Base-by-base conservation (phyloP, 2,113 vertebrate species). In the Microtus richardsoni region DNA sequence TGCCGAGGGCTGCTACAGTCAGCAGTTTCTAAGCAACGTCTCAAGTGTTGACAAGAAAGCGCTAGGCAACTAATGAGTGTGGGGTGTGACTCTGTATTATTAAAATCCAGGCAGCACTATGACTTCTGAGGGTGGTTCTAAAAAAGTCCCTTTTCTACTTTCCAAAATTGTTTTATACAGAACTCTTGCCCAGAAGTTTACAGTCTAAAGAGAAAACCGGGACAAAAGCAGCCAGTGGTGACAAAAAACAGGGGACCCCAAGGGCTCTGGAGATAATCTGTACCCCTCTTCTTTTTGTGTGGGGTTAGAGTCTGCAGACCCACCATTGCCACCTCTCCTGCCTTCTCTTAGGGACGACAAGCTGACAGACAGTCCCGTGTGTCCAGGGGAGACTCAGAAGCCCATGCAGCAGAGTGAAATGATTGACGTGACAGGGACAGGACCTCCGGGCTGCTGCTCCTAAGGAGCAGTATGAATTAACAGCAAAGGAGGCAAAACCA, bases 1-100 rank as follows among this genome's bases (percentile, higher is more conserved):
- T 17, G 33, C 68, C 16, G 7, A 22, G 22, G 33, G 54, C 21
- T 0, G 11, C 39, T 33, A 88, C 19, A 70, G 60, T n/a, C 60
- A 5, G 79, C 52, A 49, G 96, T 95, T 95, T 82, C 93, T 66
- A 84, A 94, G 96, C 71, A 84, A 80, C 22, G 0, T 44, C 60
- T 9, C 41, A 26, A 88, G 66, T 68, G 73, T 22, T 88, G 84
- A 58, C 73, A 91, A 89, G 89, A 60, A n/a, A 41, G 62, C 24
- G 73, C 74, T 44, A 49, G 66, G 78, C 44, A 26, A 86, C 89
- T 52, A 60, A 66, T 8, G 58, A 49, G 82, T 14, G 7, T 36
- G 62, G 70, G 52, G 89, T 19, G 19, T 58, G 74, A 49, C 14
- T 83, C 36, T 66, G 78, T 17, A 49, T 75, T 74, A 70, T 66